Conservation (phyloP, 2,797 vertebrate genomes). For the Clarias pachynema region DNA sequence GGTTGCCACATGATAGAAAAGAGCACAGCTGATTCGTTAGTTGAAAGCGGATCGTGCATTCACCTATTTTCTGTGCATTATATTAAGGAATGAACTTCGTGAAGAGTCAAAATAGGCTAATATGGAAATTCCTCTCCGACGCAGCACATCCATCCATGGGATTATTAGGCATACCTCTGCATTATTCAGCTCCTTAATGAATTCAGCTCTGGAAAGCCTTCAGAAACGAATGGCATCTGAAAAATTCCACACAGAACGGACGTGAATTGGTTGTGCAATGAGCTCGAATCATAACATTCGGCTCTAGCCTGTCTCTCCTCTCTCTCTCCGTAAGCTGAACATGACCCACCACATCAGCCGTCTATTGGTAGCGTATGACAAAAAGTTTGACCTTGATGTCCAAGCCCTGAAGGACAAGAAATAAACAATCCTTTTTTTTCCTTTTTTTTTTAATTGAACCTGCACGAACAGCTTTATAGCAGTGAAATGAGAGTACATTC, state of each 20-base stretch:
- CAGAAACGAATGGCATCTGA: not conserved
- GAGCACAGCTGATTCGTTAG: slow-evolving; percentile 42
- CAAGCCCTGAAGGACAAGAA: slow-evolving; percentile 35
- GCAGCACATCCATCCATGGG: slow-evolving; percentile 17
- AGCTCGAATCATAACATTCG: not conserved
- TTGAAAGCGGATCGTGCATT: slow-evolving; percentile 15
- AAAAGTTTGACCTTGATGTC: slow-evolving; percentile 44
- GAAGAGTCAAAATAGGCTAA: slow-evolving; percentile 28
- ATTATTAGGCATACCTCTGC: slow-evolving; percentile 32
- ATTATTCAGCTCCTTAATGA: slow-evolving; percentile 30
- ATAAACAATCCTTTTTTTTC: not conserved
- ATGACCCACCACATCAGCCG: slow-evolving; percentile 13
- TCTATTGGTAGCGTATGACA: slow-evolving; percentile 21
- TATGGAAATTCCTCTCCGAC: slow-evolving; percentile 31
- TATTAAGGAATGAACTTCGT: slow-evolving; percentile 47
- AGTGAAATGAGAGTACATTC: not conserved
- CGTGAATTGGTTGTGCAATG: slow-evolving; percentile 16
- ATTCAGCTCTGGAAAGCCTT: slow-evolving; percentile 28
- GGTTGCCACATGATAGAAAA: slow-evolving; percentile 30
- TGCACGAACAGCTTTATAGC: slow-evolving; percentile 30
- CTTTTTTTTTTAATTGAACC: slow-evolving; percentile 21
- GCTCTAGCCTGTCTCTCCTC: not conserved
- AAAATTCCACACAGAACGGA: slow-evolving; percentile 14
- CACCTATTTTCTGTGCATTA: slow-evolving; percentile 28
- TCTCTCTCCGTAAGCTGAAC: not conserved